phyloP scores from a whole-genome alignment of 2,797 vertebrate species.

The Botia almorhae region DNA sequence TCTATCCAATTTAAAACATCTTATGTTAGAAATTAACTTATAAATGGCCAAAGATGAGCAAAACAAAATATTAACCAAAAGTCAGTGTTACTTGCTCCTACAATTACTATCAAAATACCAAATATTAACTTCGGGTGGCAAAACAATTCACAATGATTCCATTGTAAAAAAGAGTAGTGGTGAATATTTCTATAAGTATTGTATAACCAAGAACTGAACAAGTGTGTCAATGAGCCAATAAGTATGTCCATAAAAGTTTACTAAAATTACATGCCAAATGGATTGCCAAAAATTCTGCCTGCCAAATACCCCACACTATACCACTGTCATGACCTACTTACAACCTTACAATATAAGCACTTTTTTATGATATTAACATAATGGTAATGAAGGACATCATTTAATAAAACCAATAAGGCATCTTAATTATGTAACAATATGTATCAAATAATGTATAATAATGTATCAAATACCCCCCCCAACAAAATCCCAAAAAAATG shows the following conservation, averaged over 20 bases:
- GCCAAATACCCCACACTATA: background rate
- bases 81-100: background rate
- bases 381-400: background rate
- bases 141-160: background rate
- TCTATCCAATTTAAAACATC: background rate
- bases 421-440: background rate
- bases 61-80: background rate
- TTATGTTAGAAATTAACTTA: no score
- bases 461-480: background rate
- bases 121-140: background rate
- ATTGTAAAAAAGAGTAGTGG: background rate
- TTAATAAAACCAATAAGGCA: constrained; percentile 6
- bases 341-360: background rate
- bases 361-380: background rate
- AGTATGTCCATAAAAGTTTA: constrained; percentile 7
- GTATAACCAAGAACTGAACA: constrained; percentile 1
- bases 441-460: no score
- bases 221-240: no score
- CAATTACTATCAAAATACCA: background rate
- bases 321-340: background rate
- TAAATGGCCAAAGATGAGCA: no score
- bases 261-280: constrained; percentile 8
- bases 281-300: constrained; percentile 17
- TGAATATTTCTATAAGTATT: background rate
- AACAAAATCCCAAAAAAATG: background rate